phyloP scores from a whole-genome alignment of 2,888 invertebrate genomes.

The Apodemia zela region DNA sequence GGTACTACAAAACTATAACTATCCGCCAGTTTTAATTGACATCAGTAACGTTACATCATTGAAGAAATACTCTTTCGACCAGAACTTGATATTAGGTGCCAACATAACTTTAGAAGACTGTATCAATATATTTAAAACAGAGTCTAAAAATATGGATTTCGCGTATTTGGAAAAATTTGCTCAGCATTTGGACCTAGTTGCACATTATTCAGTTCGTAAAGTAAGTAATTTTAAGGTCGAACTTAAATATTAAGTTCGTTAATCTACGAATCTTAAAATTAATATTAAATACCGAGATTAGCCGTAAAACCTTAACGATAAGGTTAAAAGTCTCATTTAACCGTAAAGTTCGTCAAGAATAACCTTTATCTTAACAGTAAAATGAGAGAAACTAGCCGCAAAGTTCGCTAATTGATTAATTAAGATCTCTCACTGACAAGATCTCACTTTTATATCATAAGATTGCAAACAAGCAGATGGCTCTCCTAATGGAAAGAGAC shows the following conservation, averaged over 20 bases:
- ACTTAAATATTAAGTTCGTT: neutral
- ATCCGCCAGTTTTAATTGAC: constrained; percentile 55
- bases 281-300: no score
- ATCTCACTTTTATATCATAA: no score
- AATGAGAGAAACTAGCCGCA: no score
- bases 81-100: constrained; percentile 77
- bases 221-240: neutral
- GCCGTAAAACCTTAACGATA: no score
- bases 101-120: constrained; percentile 79
- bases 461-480: no score
- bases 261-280: no score
- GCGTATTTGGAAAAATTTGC: constrained; percentile 76
- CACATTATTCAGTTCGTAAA: constrained; percentile 37
- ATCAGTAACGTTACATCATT: constrained; percentile 54
- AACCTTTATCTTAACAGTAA: no score
- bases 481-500: no score
- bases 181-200: constrained; percentile 81
- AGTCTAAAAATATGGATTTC: constrained; percentile 59
- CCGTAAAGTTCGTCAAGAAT: no score
- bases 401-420: no score
- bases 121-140: constrained; percentile 66
- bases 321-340: no score
- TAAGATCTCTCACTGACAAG: no score
- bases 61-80: constrained; percentile 51
- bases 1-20: constrained; percentile 49